A percentile compares a stretch with the other conserved stretches of the same genome.
Evolutionary conservation across 2,888 invertebrate species (phyloP).

Genomic region (Sesamia inferens): DNA sequence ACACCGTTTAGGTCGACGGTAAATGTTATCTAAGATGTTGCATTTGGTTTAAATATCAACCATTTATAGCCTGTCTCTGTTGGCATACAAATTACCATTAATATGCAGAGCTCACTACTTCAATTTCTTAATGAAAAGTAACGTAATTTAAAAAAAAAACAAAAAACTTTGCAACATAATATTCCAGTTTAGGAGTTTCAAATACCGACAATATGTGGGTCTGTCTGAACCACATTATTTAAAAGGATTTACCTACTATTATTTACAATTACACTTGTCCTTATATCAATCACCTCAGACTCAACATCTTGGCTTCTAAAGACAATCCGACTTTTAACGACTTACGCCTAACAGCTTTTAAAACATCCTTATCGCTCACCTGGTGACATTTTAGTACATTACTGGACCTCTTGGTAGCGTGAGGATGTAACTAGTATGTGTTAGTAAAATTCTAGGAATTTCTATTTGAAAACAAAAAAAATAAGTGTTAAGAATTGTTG

Average conservation of each 20-base stretch:
- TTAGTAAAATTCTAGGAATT: constrained; percentile 22
- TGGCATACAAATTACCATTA: constrained; percentile 34
- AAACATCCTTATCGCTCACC: constrained; percentile 38
- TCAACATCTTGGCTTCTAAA: constrained; percentile 18
- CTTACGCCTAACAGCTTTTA: constrained; percentile 37
- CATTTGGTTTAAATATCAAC: constrained; percentile 54
- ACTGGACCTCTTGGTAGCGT: constrained; percentile 16
- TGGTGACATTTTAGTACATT: constrained; percentile 33
- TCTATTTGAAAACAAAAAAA: neutral
- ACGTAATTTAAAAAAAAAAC: too few relatives aligned
- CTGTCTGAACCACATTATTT: constrained; percentile 24
- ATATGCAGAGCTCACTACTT: constrained; percentile 7
- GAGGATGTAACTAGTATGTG: constrained; percentile 5
- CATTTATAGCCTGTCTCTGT: constrained; percentile 39
- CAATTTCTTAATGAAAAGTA: constrained; percentile 3
- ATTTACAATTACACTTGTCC: constrained; percentile 41
- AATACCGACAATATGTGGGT: constrained; percentile 16
- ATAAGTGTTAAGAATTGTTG: constrained; percentile 1
- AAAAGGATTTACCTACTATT: constrained; percentile 17
- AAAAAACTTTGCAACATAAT: neutral
- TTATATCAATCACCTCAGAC: constrained; percentile 20
- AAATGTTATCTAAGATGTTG: constrained; percentile 54
- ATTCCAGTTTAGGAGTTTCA: constrained; percentile 1
- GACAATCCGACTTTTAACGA: constrained; percentile 46
- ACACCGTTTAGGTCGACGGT: constrained; percentile 51